phyloP scores from a whole-genome alignment of 2,113 vertebrate genomes.

The Lipotes vexillifer region DNA sequence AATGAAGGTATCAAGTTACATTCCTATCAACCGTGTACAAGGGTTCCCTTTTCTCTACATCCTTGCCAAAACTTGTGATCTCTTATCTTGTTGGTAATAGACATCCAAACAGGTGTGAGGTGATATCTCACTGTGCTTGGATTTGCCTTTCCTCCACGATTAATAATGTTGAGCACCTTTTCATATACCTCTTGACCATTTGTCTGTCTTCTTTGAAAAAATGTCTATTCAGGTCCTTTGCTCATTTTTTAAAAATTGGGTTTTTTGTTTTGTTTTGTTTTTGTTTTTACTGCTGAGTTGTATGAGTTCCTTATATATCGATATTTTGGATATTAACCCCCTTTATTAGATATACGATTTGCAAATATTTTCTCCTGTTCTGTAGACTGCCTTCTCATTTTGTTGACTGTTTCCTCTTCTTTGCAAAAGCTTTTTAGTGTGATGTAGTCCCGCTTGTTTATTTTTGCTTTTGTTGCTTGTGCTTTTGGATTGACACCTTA shows the following conservation, averaged over 20 bases:
- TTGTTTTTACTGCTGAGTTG: neutral
- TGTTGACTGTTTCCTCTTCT: neutral
- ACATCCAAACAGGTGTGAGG: neutral
- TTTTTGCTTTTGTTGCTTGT: neutral
- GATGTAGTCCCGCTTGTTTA: neutral
- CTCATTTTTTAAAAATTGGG: neutral
- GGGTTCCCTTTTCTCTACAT: neutral
- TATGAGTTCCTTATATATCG: neutral
- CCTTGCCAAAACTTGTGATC: neutral
- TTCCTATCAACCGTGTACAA: neutral
- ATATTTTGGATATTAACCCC: neutral
- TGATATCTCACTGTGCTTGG: neutral
- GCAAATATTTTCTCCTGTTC: neutral
- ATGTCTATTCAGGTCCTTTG: neutral
- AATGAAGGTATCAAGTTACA: neutral
- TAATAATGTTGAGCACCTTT: neutral
- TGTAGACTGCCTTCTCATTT: neutral
- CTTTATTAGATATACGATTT: neutral
- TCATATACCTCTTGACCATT: neutral
- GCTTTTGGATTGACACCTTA: neutral
- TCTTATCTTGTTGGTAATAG: neutral
- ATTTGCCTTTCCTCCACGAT: neutral
- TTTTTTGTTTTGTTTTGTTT: neutral
- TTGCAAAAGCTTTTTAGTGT: neutral
- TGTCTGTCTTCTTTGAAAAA: neutral